phyloP scores from a whole-genome alignment of 2,113 vertebrate species.

The Dromas ardeola region DNA sequence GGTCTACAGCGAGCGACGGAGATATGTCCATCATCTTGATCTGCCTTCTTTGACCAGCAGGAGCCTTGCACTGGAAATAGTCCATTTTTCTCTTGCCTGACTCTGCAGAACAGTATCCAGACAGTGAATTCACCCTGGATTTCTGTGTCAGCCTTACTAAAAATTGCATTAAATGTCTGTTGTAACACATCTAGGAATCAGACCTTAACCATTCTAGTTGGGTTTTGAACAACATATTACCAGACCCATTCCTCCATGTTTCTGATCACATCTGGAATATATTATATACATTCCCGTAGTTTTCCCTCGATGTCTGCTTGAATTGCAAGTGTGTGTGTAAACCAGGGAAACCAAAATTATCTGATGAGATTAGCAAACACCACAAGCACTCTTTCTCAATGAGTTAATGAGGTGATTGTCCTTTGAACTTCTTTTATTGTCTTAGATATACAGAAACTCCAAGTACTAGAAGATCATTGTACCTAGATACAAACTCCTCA shows the following conservation, averaged over 20 bases:
- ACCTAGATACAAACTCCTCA: not conserved
- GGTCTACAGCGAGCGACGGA: not conserved
- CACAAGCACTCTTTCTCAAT: not conserved
- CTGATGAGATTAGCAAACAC: not conserved
- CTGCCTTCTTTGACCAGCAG: not conserved
- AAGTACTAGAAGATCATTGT: not conserved
- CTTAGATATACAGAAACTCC: not conserved
- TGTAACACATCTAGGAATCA: not conserved
- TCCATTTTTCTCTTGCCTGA: not conserved
- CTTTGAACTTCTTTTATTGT: not conserved
- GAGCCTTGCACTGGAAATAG: not conserved
- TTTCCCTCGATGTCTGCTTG: accelerated
- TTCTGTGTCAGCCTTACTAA: not conserved
- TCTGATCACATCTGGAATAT: not conserved
- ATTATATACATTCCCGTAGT: not conserved
- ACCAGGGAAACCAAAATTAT: not conserved
- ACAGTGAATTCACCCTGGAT: not conserved
- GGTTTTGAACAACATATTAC: not conserved
- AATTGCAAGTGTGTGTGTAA: not conserved
- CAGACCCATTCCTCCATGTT: not conserved
- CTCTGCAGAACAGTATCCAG: not conserved
- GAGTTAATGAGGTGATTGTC: not conserved
- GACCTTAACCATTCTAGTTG: not conserved
- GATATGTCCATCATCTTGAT: not conserved
- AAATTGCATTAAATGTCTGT: not conserved